Evolutionary conservation across 2,888 invertebrate genomes (phyloP), one percentile per base, ranked within the genome.

Genomic region (Reticulitermes lucifugus): DNA sequence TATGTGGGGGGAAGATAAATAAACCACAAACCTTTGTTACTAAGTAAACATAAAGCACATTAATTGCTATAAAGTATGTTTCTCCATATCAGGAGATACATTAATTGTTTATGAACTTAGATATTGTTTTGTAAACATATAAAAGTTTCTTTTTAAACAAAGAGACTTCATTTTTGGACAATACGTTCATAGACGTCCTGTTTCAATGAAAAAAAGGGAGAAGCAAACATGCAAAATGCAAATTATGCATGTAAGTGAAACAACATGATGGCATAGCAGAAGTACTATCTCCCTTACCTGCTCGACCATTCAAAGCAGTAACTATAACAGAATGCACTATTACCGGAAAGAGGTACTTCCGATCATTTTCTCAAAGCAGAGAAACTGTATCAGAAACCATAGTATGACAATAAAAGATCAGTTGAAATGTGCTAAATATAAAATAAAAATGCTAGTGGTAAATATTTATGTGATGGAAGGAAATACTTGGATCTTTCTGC

Each of bases 261-360:
- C 35, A 29, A 73, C 3, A 10, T 14, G 14, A 29, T 41, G 41
- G 73, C 73, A 73, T 14, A 12, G n/a, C n/a, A 43, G 41, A 75
- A n/a, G 46, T 51, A 55, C 79, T 55, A 10, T 29, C 29, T 29
- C 41, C 41, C 83, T 83, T 75, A 83, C 83, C 83, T 83, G 55
- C 83, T 73, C 83, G 75, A 51, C 83, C 83, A 83, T 83, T 83
- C 46, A 83, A 18, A 83, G 83, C 83, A 75, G 75, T 10, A 73
- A 43, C 75, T 35, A 71, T 46, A 51, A 83, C n/a, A 83, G 29
- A 73, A 83, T 21, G 75, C 21, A 55, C 75, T 41, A 77, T 83
- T 80, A 80, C 80, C 60, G 60, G 80, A 80, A 25, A 59, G 35
- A 35, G 25, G 10, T 25, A 70, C 25, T 70, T 70, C 46, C 12